These are phyloP conservation scores for Himantopus leucocephalus DNA, from an alignment of 2,113 vertebrate species.

Conservation along the genomic window DNA sequence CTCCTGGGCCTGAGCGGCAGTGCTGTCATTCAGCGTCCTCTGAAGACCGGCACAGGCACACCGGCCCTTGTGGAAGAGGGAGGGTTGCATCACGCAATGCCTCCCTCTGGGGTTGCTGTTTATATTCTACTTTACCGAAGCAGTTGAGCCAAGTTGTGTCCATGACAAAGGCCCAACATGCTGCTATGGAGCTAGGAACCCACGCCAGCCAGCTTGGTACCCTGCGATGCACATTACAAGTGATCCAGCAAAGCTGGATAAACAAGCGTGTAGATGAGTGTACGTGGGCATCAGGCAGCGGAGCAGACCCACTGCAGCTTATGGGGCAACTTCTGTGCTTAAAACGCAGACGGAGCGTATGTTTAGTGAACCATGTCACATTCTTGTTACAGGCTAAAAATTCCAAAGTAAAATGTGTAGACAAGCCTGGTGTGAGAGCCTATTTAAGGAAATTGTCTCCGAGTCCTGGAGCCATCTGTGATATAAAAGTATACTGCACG, in stretches of 20 bases:
- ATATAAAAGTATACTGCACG: slow-evolving; percentile 34
- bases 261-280: background rate
- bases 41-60: background rate
- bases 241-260: background rate
- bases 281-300: background rate
- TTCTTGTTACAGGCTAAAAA: slow-evolving; percentile 50
- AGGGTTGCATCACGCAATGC: background rate
- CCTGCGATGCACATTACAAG: background rate
- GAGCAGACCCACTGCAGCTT: background rate
- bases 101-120: background rate
- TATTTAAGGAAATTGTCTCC: slow-evolving; percentile 62
- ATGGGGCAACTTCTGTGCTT: background rate
- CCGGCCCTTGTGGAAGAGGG: too few relatives aligned
- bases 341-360: accelerated
- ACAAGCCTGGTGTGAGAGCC: slow-evolving; percentile 23
- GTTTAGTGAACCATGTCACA: slow-evolving; percentile 48
- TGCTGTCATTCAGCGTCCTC: background rate
- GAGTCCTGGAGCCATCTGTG: slow-evolving; percentile 58
- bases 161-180: background rate
- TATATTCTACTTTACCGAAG: background rate
- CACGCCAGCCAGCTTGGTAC: too few relatives aligned
- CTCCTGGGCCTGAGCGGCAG: background rate
- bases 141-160: background rate
- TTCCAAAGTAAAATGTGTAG: slow-evolving; percentile 46
- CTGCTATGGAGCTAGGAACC: background rate